Evolutionary conservation across 2,888 invertebrate species (phyloP), one percentile per base, ranked within the genome.

Genomic region (Tuta absoluta): DNA sequence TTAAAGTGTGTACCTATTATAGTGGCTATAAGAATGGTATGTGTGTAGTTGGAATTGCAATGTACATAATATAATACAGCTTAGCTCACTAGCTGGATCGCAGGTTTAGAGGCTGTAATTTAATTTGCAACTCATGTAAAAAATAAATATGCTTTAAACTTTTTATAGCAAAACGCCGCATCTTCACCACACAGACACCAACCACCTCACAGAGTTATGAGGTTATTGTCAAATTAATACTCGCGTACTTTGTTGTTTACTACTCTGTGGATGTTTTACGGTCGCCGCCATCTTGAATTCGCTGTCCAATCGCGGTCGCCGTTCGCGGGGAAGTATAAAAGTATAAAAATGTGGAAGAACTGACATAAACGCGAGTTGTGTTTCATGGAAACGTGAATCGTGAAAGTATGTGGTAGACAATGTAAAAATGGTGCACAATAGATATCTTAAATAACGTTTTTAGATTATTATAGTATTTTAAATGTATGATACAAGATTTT

Each of bases 211-310:
- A 28, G 23, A 37, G 45, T 62, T 58, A 58, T 38, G 38, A 76
- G 72, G 77, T 78, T 79, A 80, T 79, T 80, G 79, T 81, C 77
- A 80, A 83, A 82, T 84, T 81, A 81, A 80, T 82, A 79, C 70
- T 70, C 72, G 72, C 75, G 73, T 82, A 84, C 82, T 80, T 82
- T 82, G 84, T 85, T 80, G 83, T 84, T 85, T 84, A 84, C 77
- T 24, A 56, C 53, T 56, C 53, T 69, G 72, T 75, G 76, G 77
- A 77, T 75, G 75, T 65, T 81, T 79, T 76, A 75, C 73, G 74
- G 69, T 71, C 68, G 72, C 71, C 69, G 76, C 74, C 78, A 79
- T 77, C 70, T 79, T 79, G 72, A 10, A 24, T 57, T 23, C 23
- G 14, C 23, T 64, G 64, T 63, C 38, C 75, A 73, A 74, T 74